Conservation (phyloP, 2,797 vertebrate genomes). For the Brachyalestes nurse region DNA sequence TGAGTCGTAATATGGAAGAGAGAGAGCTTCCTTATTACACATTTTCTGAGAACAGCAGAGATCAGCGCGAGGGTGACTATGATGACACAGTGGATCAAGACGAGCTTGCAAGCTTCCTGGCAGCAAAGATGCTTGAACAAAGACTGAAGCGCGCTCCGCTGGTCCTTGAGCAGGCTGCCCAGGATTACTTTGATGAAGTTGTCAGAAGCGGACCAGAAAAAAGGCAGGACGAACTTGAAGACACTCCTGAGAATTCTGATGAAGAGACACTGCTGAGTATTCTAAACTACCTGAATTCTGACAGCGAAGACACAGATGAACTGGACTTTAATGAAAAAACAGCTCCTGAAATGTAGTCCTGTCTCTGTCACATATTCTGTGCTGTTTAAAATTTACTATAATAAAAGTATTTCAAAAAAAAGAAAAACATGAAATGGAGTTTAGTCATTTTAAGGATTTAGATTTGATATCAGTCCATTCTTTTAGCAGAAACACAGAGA, state of each 20-base stretch:
- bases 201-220: slow-evolving; percentile 73
- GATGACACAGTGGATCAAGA: slow-evolving; percentile 83
- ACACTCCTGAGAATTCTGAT: slow-evolving; percentile 75
- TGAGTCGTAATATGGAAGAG: slow-evolving; percentile 68
- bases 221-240: slow-evolving; percentile 70
- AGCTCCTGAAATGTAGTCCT: slow-evolving; percentile 76
- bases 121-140: slow-evolving; percentile 82
- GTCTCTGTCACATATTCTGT: slow-evolving; percentile 50
- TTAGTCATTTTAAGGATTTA: slow-evolving; percentile 62
- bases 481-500: slow-evolving; percentile 25
- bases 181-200: slow-evolving; percentile 81
- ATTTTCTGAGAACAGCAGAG: slow-evolving; percentile 71
- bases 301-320: slow-evolving; percentile 79
- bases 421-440: slow-evolving; percentile 61
- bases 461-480: slow-evolving; percentile 48
- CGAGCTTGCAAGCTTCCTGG: slow-evolving; percentile 86
- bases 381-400: slow-evolving; percentile 59
- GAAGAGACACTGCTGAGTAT: slow-evolving; percentile 88
- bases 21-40: slow-evolving; percentile 69
- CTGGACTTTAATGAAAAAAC: slow-evolving; percentile 79
- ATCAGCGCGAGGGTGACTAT: slow-evolving; percentile 75
- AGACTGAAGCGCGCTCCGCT: slow-evolving; percentile 72
- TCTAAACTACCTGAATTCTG: slow-evolving; percentile 87
- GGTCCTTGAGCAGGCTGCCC: slow-evolving; percentile 79
- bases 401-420: slow-evolving; percentile 66